phyloP scores from a whole-genome alignment of 2,888 invertebrate genomes.

The Agriopis marginaria region DNA sequence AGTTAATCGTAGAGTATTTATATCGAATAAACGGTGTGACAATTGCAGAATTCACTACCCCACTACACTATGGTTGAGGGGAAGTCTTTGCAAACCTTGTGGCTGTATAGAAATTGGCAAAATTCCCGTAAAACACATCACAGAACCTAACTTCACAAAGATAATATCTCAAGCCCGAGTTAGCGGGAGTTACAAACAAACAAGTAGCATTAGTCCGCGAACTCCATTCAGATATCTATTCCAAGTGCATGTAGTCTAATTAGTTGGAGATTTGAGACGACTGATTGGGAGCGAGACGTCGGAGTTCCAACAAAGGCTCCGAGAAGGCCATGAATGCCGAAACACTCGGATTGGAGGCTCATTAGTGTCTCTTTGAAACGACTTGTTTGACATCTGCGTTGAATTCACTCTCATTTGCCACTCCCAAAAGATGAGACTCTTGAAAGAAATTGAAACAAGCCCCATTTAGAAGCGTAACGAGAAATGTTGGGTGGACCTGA shows the following conservation, averaged over 20 bases:
- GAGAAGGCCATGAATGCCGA: slow-evolving; percentile 48
- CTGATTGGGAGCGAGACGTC: slow-evolving; percentile 45
- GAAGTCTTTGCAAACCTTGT: background rate
- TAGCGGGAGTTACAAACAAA: slow-evolving; percentile 36
- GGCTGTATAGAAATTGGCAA: slow-evolving; percentile 1
- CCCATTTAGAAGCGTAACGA: slow-evolving; percentile 47
- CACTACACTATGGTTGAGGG: background rate
- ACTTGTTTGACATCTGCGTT: slow-evolving; percentile 62
- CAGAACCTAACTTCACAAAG: slow-evolving; percentile 13
- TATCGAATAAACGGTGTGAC: background rate
- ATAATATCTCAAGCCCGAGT: slow-evolving; percentile 30
- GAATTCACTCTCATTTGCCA: slow-evolving; percentile 62
- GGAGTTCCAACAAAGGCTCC: slow-evolving; percentile 42
- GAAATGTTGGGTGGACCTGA: slow-evolving; percentile 39
- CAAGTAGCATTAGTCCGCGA: slow-evolving; percentile 40
- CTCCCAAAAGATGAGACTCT: slow-evolving; percentile 59
- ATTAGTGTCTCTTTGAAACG: slow-evolving; percentile 64
- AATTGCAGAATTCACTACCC: background rate
- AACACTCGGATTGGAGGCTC: slow-evolving; percentile 60
- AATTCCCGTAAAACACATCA: slow-evolving; percentile 14
- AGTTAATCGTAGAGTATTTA: background rate
- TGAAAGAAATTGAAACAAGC: slow-evolving; percentile 55
- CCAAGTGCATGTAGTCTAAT: slow-evolving; percentile 46
- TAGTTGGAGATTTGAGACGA: slow-evolving; percentile 46
- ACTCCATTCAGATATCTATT: slow-evolving; percentile 35